Conservation (phyloP, 2,888 invertebrate species). For the Hydriomena furcata region DNA sequence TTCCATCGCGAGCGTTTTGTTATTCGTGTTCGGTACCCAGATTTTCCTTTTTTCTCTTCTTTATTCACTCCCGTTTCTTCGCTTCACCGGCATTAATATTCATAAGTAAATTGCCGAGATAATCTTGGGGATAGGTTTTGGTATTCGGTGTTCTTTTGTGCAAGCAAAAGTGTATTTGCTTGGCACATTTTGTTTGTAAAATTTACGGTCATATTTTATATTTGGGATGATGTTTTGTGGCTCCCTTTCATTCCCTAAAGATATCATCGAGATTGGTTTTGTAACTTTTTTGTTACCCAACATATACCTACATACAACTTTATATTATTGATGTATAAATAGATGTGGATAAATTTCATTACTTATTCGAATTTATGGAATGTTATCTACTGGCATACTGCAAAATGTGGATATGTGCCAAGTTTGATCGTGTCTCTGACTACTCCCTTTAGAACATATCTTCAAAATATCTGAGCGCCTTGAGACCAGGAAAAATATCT, state of each 20-base stretch:
- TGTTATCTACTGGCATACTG: too few species aligned
- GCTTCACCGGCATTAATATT: conserved; percentile 74
- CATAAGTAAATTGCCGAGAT: conserved; percentile 79
- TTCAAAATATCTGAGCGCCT: too few species aligned
- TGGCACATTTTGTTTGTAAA: conserved; percentile 16
- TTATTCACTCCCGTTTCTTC: conserved; percentile 53
- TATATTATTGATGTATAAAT: too few species aligned
- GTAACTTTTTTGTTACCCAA: conserved; percentile 9
- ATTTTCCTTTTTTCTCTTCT: conserved; percentile 46
- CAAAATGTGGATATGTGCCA: too few species aligned
- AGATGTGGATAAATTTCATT: too few species aligned
- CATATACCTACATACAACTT: too few species aligned
- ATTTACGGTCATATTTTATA: conserved; percentile 14
- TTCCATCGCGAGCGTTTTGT: conserved; percentile 59
- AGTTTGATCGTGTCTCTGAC: too few species aligned
- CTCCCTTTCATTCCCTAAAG: conserved; percentile 20
- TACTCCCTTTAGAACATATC: too few species aligned
- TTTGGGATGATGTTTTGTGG: conserved; percentile 17
- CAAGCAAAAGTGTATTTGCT: conserved; percentile 23
- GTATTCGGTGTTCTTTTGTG: conserved; percentile 34
- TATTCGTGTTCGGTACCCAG: conserved; percentile 57
- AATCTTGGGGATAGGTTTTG: conserved; percentile 43
- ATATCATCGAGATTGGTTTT: conserved; percentile 27
- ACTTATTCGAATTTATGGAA: too few species aligned
- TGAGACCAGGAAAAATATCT: too few species aligned